These are phyloP conservation scores for Chionomys nivalis DNA, from an alignment of 2,113 vertebrate genomes.

Conservation along the genomic window DNA sequence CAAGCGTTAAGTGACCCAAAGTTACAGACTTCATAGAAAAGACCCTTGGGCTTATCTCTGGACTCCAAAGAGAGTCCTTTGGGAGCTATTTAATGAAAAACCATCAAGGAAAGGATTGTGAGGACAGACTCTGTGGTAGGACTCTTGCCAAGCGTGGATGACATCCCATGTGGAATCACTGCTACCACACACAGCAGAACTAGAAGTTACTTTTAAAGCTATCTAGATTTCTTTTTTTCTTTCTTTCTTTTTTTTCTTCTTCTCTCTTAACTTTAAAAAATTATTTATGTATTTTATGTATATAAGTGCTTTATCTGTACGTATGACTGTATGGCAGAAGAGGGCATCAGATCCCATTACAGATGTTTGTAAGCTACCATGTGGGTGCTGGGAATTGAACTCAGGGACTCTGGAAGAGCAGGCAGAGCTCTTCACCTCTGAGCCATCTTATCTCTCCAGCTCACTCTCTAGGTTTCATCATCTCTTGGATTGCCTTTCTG, in stretches of 20 bases:
- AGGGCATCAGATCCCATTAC: background rate
- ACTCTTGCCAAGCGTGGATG: background rate
- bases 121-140: background rate
- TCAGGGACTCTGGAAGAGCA: background rate
- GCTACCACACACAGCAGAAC: background rate
- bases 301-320: background rate
- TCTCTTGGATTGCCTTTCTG: constrained; percentile 33
- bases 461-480: background rate
- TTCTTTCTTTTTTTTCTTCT: too few relatives aligned
- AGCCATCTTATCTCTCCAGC: background rate
- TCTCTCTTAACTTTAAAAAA: background rate
- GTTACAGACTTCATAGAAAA: constrained; percentile 5
- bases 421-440: background rate
- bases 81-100: constrained; percentile 27
- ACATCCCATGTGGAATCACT: background rate
- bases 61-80: background rate
- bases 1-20: background rate
- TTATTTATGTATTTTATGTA: background rate
- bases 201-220: background rate
- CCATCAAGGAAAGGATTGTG: background rate
- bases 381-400: background rate
- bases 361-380: background rate
- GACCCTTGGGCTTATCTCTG: background rate
- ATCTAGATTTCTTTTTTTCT: background rate
- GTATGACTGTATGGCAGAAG: background rate